Evolutionary conservation across 2,797 vertebrate genomes (phyloP), one percentile per base, ranked within the genome.

Genomic region (Melanogrammus aeglefinus): DNA sequence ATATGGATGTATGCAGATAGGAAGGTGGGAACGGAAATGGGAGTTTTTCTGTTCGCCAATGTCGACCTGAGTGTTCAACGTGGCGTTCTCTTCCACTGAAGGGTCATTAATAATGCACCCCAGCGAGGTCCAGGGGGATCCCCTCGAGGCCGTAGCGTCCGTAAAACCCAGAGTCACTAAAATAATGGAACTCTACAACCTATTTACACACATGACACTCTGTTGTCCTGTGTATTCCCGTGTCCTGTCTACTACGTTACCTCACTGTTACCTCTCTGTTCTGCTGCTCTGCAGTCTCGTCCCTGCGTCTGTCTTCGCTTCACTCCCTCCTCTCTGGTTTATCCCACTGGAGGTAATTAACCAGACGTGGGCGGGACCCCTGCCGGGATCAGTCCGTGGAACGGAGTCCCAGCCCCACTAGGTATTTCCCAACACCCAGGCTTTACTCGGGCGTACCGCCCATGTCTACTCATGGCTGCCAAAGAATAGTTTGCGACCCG

Each of bases 1-100:
- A 77, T 73, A 74, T 47, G 47, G 44, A 24, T 27, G 39, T 16
- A 27, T 38, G 72, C 75, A 72, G 14, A 73, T 63, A 21, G 7
- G 35, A 36, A 36, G 35, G 9, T 3, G 8, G 2, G n/a, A 69
- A 69, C 63, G 1, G 27, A 69, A 27, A 27, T 27, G 63, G 10
- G 6, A 24, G 9, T 39, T 9, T 39, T 69, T 5, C 6, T 9
- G n/a, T 63, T 4, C 6, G 47, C 6, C 47, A 51, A 51, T 18
- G 47, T 18, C 14, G 18, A 47, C 44, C 13, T 16, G 57, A n/a
- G 57, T 63, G 21, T 63, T 63, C n/a, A 10, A 63, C 57, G 8
- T 0, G 57, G n/a, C 31, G 27, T 44, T 73, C 66, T n/a, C 0
- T 72, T 3, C 35, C 35, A 36, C 35, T 36, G 35, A 0, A 6